Base-by-base conservation (phyloP, 92 coral and sea anemone genomes). In the Palythoa grandiflora region DNA sequence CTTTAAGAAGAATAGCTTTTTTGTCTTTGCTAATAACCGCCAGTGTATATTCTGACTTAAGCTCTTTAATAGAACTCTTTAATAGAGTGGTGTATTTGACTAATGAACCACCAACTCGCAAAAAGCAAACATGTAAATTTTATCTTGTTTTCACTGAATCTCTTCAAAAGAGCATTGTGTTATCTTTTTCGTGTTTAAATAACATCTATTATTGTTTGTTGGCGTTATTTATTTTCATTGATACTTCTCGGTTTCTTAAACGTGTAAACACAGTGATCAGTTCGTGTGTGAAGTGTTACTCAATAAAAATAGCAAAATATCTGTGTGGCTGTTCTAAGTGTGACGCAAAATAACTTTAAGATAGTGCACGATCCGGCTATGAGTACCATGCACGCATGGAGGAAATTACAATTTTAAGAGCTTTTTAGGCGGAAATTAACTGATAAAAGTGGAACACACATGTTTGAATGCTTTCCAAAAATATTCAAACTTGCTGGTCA, bases 331-430 rank as follows among this genome's bases (percentile, higher is more conserved):
- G 21, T 9, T 68, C 7, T 44, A 44, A 40, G 14, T 40, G 61
- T 68, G 76, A 66, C 76, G 86, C 75, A 68, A 44, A 19, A 35
- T 19, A 2, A 5, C 38, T 35, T 63, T 16, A 17, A 63, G 19
- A 20, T 63, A 63, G 70, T 63, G 28, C 1, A 48, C 40, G 8
- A 54, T 21, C 65, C 63, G n/a, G n/a, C 19, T 47, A 21, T 51
- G 47, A 17, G 52, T 17, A 52, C 28, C 28, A 28, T 47, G 50
- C 83, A 35, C 63, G 76, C 47, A 81, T 39, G 4, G 8, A 28
- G 75, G 75, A 81, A 81, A 81, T 81, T 76, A 81, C 86, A 74
- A 48, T 55, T 81, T 68, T 14, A 35, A 81, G 70, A 11, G 75
- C 44, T 5, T 0, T 20, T 19, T 15, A 66, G 60, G 61, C 86